Evolutionary conservation across 2,888 invertebrate species (phyloP).

Genomic region (Gisinianus flammeolus): DNA sequence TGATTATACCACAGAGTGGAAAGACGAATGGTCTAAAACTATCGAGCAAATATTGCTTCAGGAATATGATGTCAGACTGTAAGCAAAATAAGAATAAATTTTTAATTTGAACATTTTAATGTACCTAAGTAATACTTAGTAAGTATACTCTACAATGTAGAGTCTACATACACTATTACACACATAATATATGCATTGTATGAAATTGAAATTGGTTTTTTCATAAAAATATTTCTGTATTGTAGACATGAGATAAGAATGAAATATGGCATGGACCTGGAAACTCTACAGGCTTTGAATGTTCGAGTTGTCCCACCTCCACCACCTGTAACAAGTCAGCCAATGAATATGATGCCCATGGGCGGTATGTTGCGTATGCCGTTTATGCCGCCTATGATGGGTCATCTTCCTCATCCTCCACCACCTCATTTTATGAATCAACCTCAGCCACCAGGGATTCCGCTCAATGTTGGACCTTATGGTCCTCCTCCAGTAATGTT

Average conservation of each 20-base stretch:
- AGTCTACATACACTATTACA: too few species aligned
- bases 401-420: not conserved
- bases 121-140: too few species aligned
- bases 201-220: not conserved
- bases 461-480: not conserved
- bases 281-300: conserved; percentile 44
- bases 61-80: conserved; percentile 51
- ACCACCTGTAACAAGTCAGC: conserved; percentile 13
- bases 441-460: not conserved
- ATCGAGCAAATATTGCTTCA: conserved; percentile 41
- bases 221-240: not conserved
- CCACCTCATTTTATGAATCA: not conserved
- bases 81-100: conserved; percentile 25
- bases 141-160: too few species aligned
- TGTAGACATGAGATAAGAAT: conserved; percentile 48
- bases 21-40: conserved; percentile 51
- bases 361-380: too few species aligned
- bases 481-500: not conserved
- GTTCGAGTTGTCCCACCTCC: conserved; percentile 23
- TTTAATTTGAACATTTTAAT: not conserved
- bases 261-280: conserved; percentile 52
- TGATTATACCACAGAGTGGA: conserved; percentile 56
- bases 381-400: not conserved
- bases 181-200: not conserved
- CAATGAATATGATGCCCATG: not conserved